A percentile compares a stretch with the other conserved stretches of the same genome.
phyloP scores from a whole-genome alignment of 2,113 vertebrate genomes.

The Crotalus tigris region DNA sequence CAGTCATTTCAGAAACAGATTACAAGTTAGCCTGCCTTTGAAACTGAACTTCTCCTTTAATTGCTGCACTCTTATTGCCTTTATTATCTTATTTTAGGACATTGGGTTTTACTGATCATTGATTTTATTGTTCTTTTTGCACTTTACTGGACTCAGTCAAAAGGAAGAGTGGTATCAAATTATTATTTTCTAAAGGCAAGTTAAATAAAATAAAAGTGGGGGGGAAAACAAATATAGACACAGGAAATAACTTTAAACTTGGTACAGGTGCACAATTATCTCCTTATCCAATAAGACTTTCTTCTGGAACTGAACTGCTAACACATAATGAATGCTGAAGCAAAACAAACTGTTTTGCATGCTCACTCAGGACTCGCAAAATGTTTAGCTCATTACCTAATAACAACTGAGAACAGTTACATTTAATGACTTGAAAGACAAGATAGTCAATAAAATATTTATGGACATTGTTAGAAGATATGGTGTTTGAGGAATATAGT shows the following conservation, averaged over 20 bases:
- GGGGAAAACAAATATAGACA: not conserved
- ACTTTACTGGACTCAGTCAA: not conserved
- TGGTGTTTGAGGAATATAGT: conserved; percentile 7
- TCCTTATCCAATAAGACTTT: not conserved
- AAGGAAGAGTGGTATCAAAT: not conserved
- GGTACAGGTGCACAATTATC: not conserved
- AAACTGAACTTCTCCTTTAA: not conserved
- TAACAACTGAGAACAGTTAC: conserved; percentile 36
- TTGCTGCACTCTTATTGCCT: not conserved
- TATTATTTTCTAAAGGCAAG: not conserved
- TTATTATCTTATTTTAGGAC: not conserved
- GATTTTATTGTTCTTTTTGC: not conserved
- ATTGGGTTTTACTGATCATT: not conserved
- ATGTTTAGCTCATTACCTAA: conserved; percentile 42
- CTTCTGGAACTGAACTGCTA: conserved; percentile 1
- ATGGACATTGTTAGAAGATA: conserved; percentile 23
- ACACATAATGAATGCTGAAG: not conserved
- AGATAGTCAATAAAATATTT: conserved; percentile 48
- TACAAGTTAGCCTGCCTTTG: not conserved
- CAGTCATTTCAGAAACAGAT: not conserved
- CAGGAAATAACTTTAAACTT: not conserved
- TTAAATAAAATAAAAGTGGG: not conserved
- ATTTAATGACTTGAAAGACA: conserved; percentile 47
- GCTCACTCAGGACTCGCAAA: conserved; percentile 4
- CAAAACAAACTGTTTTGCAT: not conserved